Base-by-base conservation (phyloP, 2,797 vertebrate genomes). In the Staurois parvus region DNA sequence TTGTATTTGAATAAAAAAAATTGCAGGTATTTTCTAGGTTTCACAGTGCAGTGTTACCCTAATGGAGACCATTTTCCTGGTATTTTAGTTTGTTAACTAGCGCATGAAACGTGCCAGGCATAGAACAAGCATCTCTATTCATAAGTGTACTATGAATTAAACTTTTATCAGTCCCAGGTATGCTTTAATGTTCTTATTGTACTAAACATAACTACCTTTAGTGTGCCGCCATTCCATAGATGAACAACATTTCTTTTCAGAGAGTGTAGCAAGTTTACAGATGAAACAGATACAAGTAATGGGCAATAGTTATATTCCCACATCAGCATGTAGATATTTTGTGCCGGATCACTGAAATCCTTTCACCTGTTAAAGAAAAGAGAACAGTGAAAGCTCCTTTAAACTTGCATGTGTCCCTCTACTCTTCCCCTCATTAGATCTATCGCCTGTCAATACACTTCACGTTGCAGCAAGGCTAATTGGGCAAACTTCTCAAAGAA, bases 311-410 rank as follows among this genome's bases (percentile, higher is more conserved):
- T 67, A 72, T 66, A 40, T 72, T 62, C 69, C 62, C 85, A 83
- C 32, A 82, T 72, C 72, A 68, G 48, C 76, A 56, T 83, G 69
- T 26, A 79, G 80, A 83, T 76, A 77, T 83, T 86, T 64, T 64
- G 64, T 68, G 59, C 69, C n/a, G 85, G 76, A 87, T 79, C 76
- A 87, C 75, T 83, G 80, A 72, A 87, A 83, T 87, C 85, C 76
- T 84, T 87, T 87, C 85, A 87, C 85, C 85, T 87, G 85, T 83
- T 87, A 84, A 72, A 74, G 76, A 84, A 84, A 87, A 79, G 62
- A 77, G 80, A 66, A 40, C 70, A 83, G 85, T 82, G 85, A 86
- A 86, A 86, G 85, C 85, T 79, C 52, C 84, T 79, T 45, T n/a
- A 85, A 67, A 62, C 37, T 70, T 48, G 84, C 72, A 80, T 75